These are phyloP conservation scores for Corvus hawaiiensis DNA, from an alignment of 2,113 vertebrate species.

Conservation along the genomic window DNA sequence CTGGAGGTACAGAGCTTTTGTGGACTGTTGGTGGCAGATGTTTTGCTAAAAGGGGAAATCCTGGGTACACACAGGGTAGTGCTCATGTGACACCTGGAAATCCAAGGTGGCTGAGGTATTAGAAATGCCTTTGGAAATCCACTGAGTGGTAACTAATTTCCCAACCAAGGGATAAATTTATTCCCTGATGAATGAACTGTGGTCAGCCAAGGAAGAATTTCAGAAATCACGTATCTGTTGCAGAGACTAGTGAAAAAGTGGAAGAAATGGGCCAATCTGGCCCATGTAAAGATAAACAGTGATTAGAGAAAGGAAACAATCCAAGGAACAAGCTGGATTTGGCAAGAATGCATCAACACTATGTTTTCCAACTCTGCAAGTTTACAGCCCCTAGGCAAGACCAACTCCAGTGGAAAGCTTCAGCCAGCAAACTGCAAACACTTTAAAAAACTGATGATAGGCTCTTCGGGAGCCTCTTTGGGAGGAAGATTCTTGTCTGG, in stretches of 20 bases:
- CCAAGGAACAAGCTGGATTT: constrained; percentile 65
- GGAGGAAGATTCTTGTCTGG: constrained; percentile 25
- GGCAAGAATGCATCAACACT: constrained; percentile 27
- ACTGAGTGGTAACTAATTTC: background rate
- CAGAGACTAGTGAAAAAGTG: constrained; percentile 31
- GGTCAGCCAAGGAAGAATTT: constrained; percentile 47
- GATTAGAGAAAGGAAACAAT: constrained; percentile 62
- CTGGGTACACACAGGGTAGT: accelerated
- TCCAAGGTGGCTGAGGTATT: background rate
- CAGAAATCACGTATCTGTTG: constrained; percentile 26
- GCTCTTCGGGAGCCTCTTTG: constrained; percentile 30
- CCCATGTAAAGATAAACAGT: constrained; percentile 61
- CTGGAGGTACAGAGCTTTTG: background rate
- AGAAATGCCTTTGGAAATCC: background rate
- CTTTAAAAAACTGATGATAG: constrained; percentile 37
- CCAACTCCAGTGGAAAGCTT: constrained; percentile 44
- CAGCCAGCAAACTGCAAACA: constrained; percentile 33
- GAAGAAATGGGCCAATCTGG: constrained; percentile 58
- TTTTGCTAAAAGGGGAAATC: background rate
- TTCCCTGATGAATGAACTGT: background rate
- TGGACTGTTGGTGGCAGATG: background rate
- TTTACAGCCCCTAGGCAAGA: constrained; percentile 57
- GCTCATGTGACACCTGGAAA: background rate
- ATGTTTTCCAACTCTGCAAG: constrained; percentile 57
- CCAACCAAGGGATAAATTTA: background rate